Conservation (phyloP, 2,113 vertebrate genomes). For the Hemibagrus wyckioides region DNA sequence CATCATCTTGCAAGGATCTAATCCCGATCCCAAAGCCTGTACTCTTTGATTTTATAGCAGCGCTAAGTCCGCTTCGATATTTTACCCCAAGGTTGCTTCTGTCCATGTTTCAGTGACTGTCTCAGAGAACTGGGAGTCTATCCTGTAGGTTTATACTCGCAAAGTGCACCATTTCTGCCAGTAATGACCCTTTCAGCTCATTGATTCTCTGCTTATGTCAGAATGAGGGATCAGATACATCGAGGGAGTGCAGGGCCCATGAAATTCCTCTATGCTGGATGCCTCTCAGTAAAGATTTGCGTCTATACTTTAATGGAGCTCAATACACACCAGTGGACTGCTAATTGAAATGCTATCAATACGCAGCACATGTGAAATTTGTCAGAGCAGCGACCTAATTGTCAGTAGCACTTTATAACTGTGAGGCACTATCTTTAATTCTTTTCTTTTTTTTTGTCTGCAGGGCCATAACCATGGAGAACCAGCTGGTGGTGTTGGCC, state of each 20-base stretch:
- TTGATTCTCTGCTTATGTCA: conserved; percentile 55
- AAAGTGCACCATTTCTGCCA: conserved; percentile 41
- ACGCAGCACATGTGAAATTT: conserved; percentile 38
- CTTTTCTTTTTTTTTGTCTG: conserved; percentile 43
- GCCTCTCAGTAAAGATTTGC: conserved; percentile 27
- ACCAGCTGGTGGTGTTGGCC: conserved; percentile 81
- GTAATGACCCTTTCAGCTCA: conserved; percentile 51
- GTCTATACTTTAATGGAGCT: conserved; percentile 45
- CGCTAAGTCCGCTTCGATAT: conserved; percentile 16
- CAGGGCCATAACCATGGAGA: conserved; percentile 82
- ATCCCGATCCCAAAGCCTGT: conserved; percentile 12
- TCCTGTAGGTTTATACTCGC: conserved; percentile 36
- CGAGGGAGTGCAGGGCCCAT: conserved; percentile 43
- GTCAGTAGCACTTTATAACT: conserved; percentile 39
- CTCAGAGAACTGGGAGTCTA: conserved; percentile 13
- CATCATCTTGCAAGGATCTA: conserved; percentile 32
- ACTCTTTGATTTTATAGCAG: conserved; percentile 38
- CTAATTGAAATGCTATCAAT: conserved; percentile 53
- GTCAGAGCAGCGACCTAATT: conserved; percentile 46
- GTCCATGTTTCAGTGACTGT: conserved; percentile 33
- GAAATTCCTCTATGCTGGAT: conserved; percentile 45
- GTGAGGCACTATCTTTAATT: conserved; percentile 2
- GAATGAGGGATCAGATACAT: conserved; percentile 54
- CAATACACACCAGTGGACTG: conserved; percentile 34
- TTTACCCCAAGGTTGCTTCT: conserved; percentile 10